These are phyloP conservation scores for Mus spicilegus DNA, from an alignment of 2,113 vertebrate genomes.

Conservation along the genomic window DNA sequence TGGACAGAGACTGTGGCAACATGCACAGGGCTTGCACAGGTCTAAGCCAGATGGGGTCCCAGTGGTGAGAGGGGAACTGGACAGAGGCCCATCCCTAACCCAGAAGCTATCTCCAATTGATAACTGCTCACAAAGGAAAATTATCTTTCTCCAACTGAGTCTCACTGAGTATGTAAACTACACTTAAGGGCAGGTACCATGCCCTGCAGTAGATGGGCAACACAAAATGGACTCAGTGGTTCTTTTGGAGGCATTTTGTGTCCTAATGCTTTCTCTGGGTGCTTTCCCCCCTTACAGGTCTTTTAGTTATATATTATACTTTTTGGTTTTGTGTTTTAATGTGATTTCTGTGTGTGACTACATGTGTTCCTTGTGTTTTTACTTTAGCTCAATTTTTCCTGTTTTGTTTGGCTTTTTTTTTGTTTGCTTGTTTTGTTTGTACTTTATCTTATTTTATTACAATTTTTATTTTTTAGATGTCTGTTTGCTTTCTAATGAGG, in stretches of 20 bases:
- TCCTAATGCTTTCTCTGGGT: neutral
- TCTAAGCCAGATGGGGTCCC: neutral
- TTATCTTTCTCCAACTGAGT: neutral
- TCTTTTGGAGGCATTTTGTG: no score
- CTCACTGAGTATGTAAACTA: neutral
- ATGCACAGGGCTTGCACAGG: neutral
- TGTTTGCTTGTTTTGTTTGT: neutral
- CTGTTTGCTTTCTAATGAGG: neutral
- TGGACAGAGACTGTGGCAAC: neutral
- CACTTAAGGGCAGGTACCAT: neutral
- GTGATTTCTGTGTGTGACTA: neutral
- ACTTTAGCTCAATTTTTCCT: neutral
- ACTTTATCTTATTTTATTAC: neutral
- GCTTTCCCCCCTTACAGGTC: neutral
- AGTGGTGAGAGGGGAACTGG: neutral
- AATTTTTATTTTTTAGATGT: neutral
- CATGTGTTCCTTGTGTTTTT: neutral
- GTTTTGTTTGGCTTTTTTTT: neutral
- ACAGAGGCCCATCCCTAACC: neutral
- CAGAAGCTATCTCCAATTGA: neutral
- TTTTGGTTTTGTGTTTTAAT: neutral
- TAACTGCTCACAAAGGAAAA: neutral
- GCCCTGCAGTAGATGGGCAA: neutral
- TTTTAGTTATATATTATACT: neutral
- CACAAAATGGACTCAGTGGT: neutral